Evolutionary conservation across 2,113 vertebrate genomes (phyloP), one percentile per base, ranked within the genome.

Genomic region (Aegotheles bennettii): DNA sequence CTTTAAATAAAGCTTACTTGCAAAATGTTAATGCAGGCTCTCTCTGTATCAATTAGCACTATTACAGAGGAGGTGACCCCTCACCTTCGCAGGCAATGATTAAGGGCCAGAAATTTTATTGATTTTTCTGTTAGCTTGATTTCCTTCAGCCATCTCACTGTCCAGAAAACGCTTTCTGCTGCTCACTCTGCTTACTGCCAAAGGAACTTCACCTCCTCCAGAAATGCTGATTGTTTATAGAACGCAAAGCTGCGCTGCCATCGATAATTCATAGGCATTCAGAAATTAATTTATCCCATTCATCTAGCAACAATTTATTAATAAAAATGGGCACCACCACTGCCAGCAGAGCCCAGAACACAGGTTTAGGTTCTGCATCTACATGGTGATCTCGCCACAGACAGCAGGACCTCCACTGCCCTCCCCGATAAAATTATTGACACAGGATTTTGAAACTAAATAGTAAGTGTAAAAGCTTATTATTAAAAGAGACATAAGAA

Each of bases 351-450:
- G 17, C 54, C 31, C 4, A 18, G 18, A 12, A 11, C 3, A 40
- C 28, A 53, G 29, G 17, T 35, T 33, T 33, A 7, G 25, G 42
- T 56, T 56, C 74, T 47, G 73, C 36, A 2, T 1, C 10, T 20
- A 48, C 21, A 36, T 18, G 16, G 51, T 14, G 51, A 11, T 4
- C 19, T 17, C 2, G 0, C 35, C 73, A 13, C 31, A 2, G 0
- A 51, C 59, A 26, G 26, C 35, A 63, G 35, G 31, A 82, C 38
- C 7, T 70, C n/a, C 42, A 2, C 61, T 40, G 54, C 45, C 15
- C n/a, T 57, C 65, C n/a, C 20, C 33, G 20, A 0, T 3, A 31
- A 45, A 74, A 33, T 13, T 5, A 17, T 13, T 81, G 76, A 10
- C 59, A 36, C 15, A 40, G 35, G 26, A 26, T 54, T 89, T 42